Percentiles rank a stretch among this genome's conserved stretches.
phyloP scores from a whole-genome alignment of 2,888 invertebrate genomes.

The Hedya salicella region DNA sequence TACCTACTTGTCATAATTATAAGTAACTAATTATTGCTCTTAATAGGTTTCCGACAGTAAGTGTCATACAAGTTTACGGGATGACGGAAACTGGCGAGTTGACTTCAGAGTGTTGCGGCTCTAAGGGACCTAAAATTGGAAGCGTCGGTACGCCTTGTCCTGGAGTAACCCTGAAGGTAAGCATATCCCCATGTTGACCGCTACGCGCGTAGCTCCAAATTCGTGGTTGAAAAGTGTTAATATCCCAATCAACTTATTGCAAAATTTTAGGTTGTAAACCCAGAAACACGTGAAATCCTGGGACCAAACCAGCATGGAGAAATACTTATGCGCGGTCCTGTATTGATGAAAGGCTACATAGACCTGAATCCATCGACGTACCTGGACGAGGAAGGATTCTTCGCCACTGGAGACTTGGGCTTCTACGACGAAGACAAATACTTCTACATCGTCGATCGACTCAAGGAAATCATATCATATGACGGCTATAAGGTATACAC shows the following conservation, averaged over 20 bases:
- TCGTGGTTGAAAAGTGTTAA: too few species aligned
- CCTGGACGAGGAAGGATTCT: slow-evolving; percentile 64
- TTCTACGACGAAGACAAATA: slow-evolving; percentile 68
- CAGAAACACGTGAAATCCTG: slow-evolving; percentile 75
- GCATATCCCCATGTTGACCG: too few species aligned
- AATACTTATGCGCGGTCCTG: slow-evolving; percentile 67
- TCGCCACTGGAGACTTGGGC: slow-evolving; percentile 67
- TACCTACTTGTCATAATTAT: too few species aligned
- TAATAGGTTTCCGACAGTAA: slow-evolving; percentile 61
- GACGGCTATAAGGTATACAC: slow-evolving; percentile 60
- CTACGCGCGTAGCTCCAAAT: too few species aligned
- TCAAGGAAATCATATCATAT: slow-evolving; percentile 64
- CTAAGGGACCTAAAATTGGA: slow-evolving; percentile 64
- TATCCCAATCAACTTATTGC: too few species aligned
- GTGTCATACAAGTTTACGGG: slow-evolving; percentile 69
- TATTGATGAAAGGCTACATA: slow-evolving; percentile 71
- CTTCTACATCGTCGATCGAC: slow-evolving; percentile 64
- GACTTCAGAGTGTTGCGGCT: slow-evolving; percentile 67
- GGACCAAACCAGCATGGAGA: slow-evolving; percentile 73
- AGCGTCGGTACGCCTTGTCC: slow-evolving; percentile 70
- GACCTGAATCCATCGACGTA: slow-evolving; percentile 61
- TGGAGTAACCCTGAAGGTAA: slow-evolving; percentile 66
- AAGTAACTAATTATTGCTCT: neutral
- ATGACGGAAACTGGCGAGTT: slow-evolving; percentile 73
- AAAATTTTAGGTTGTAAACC: slow-evolving; percentile 72